phyloP scores from a whole-genome alignment of 1,140 invertebrate species.

The Tetragnatha versicolor region DNA sequence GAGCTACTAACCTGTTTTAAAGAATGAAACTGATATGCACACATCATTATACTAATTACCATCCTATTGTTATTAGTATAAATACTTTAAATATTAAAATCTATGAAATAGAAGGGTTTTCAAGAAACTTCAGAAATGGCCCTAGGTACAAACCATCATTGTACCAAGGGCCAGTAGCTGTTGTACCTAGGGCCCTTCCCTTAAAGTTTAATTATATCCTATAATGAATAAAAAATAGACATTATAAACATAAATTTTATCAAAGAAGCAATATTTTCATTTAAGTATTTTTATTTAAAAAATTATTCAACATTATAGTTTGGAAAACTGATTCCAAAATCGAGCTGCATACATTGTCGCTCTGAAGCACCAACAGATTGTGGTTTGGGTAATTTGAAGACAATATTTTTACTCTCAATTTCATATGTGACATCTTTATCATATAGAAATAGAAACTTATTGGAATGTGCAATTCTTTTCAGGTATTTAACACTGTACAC shows the following conservation, averaged over 20 bases:
- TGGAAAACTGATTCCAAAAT: not conserved
- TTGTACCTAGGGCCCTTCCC: not conserved
- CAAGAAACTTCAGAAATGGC: no score
- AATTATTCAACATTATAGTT: not conserved
- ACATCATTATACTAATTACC: no score
- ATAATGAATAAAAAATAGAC: not conserved
- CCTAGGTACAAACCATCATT: no score
- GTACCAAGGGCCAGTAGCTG: no score
- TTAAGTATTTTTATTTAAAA: not conserved
- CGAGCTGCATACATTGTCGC: not conserved
- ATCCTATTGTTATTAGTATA: no score
- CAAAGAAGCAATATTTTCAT: not conserved
- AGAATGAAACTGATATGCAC: no score
- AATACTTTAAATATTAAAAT: no score
- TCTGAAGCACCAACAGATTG: not conserved
- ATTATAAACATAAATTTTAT: not conserved
- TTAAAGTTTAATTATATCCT: no score
- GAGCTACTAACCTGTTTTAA: no score
- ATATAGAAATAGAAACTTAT: conserved; percentile 5
- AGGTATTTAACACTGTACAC: not conserved
- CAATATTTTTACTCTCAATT: not conserved
- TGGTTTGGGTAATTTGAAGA: not conserved
- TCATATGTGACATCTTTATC: not conserved
- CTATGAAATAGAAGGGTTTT: no score
- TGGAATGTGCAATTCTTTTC: conserved; percentile 2